Conservation (phyloP, 1,140 invertebrate genomes). For the Caenorhabditis elegans region WBcel235 BX284605.5:10151001-10151500, state of each 20-base stretch:
- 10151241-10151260: not conserved
- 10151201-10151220: conserved; percentile 34
- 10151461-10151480: not conserved
- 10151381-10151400: not conserved
- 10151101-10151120: conserved; percentile 3
- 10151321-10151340: not conserved
- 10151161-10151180: too few relatives aligned
- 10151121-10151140: conserved; percentile 34
- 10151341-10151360: too few relatives aligned
- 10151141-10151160: conserved; percentile 25
- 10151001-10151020: not conserved
- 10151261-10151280: not conserved
- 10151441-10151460: not conserved
- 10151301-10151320: not conserved
- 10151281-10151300: not conserved
- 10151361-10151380: too few relatives aligned
- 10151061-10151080: conserved; percentile 8
- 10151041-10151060: not conserved
- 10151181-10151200: not conserved
- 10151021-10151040: not conserved
- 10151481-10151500: not conserved
- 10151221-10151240: conserved; percentile 6
- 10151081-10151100: not conserved
- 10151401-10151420: not conserved
- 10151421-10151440: not conserved